Percentiles rank a stretch among this genome's conserved stretches.
phyloP scores from a whole-genome alignment of 2,113 vertebrate genomes.

The Sterna hirundo region DNA sequence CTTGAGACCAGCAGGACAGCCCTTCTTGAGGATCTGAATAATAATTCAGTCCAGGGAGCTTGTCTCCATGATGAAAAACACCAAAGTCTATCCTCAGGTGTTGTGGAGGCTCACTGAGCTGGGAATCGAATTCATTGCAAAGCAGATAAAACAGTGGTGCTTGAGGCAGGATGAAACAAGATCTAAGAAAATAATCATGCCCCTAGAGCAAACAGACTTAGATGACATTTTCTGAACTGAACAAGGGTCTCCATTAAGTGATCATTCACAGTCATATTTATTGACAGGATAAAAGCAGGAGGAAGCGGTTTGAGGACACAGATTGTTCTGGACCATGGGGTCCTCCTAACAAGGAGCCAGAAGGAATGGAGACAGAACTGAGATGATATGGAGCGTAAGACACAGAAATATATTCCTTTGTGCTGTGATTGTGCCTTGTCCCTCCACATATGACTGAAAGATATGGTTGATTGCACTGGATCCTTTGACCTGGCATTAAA shows the following conservation, averaged over 20 bases:
- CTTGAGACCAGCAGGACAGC: background rate
- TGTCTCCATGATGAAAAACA: conserved; percentile 13
- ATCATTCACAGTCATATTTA: conserved; percentile 40
- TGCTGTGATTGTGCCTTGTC: background rate
- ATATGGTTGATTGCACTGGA: background rate
- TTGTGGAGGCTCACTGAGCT: conserved; percentile 44
- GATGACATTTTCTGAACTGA: conserved; percentile 41
- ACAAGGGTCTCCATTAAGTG: conserved; percentile 21
- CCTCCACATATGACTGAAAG: background rate
- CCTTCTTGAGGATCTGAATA: conserved; percentile 13
- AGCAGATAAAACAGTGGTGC: conserved; percentile 31
- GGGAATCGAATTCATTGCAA: conserved; percentile 29
- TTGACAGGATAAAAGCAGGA: conserved; percentile 1
- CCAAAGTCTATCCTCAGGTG: conserved; percentile 52
- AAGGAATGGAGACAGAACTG: background rate
- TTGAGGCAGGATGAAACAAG: conserved; percentile 43
- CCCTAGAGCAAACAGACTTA: conserved; percentile 27
- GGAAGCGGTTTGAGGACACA: background rate
- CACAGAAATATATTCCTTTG: background rate
- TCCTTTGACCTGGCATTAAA: background rate
- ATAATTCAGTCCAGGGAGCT: conserved; percentile 2
- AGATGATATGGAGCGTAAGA: background rate
- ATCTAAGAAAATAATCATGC: conserved; percentile 54
- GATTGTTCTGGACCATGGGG: background rate
- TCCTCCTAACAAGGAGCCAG: background rate